phyloP scores from a whole-genome alignment of 2,888 invertebrate genomes.

The Gastracanthus pulcherrimus region DNA sequence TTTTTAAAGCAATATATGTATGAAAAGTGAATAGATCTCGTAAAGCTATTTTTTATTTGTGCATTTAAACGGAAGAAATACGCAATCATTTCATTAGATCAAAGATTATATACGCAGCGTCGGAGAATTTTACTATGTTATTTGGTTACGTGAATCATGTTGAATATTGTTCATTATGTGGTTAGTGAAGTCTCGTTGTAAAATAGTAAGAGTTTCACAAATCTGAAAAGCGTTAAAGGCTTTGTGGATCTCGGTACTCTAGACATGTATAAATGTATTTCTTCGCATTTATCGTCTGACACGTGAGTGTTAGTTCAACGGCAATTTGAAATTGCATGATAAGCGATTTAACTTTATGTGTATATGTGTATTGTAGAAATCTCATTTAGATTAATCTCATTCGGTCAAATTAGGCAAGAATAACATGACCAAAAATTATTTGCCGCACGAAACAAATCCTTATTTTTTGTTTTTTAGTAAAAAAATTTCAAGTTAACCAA shows the following conservation, averaged over 20 bases:
- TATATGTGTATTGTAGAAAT: slow-evolving; percentile 56
- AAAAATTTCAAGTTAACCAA: slow-evolving; percentile 11
- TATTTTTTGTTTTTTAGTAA: slow-evolving; percentile 24
- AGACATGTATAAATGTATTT: slow-evolving; percentile 54
- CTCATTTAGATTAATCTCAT: slow-evolving; percentile 54
- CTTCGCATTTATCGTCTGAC: slow-evolving; percentile 53
- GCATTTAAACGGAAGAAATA: slow-evolving; percentile 51
- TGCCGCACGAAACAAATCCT: slow-evolving; percentile 17
- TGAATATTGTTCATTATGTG: slow-evolving; percentile 42
- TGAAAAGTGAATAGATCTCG: slow-evolving; percentile 51
- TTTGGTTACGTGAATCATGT: slow-evolving; percentile 39
- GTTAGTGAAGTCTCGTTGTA: slow-evolving; percentile 35
- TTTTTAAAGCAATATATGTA: slow-evolving; percentile 17
- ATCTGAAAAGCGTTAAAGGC: slow-evolving; percentile 31
- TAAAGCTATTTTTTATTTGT: slow-evolving; percentile 45
- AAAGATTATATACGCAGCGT: slow-evolving; percentile 4
- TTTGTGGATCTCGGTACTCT: slow-evolving; percentile 54
- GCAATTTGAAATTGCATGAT: slow-evolving; percentile 49
- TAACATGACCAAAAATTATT: slow-evolving; percentile 43
- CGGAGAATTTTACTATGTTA: slow-evolving; percentile 48
- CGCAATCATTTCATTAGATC: slow-evolving; percentile 43
- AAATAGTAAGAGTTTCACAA: slow-evolving; percentile 40
- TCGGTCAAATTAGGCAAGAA: slow-evolving; percentile 35
- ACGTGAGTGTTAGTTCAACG: neutral
- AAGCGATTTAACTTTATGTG: slow-evolving; percentile 45